phyloP scores from a whole-genome alignment of 2,797 vertebrate genomes.

The Pristis pectinata region DNA sequence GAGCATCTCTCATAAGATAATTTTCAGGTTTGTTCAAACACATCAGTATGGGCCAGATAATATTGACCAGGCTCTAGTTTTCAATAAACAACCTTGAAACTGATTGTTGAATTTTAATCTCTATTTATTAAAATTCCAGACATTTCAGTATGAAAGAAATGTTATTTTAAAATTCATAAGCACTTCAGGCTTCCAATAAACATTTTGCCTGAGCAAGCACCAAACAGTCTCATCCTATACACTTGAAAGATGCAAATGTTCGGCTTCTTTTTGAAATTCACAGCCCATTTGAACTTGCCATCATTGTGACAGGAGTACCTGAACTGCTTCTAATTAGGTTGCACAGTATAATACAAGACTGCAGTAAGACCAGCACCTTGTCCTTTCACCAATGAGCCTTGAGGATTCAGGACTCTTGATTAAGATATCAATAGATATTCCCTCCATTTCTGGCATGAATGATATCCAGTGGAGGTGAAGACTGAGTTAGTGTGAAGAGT shows the following conservation, averaged over 20 bases:
- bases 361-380: background rate
- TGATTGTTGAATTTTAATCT: background rate
- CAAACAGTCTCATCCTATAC: slow-evolving; percentile 16
- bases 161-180: slow-evolving; percentile 36
- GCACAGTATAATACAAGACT: background rate
- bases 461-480: slow-evolving; percentile 24
- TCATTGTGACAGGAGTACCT: slow-evolving; percentile 27
- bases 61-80: background rate
- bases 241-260: slow-evolving; percentile 12
- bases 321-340: slow-evolving; percentile 28
- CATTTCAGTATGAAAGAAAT: background rate
- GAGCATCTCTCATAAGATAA: background rate
- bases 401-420: slow-evolving; percentile 8
- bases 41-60: too few relatives aligned
- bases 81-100: slow-evolving; percentile 1
- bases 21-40: background rate
- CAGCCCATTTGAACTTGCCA: slow-evolving; percentile 35
- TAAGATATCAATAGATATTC: slow-evolving; percentile 31
- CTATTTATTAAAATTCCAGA: slow-evolving; percentile 28
- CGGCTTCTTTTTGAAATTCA: background rate
- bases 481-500: background rate
- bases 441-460: slow-evolving; percentile 24
- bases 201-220: background rate
- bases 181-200: background rate
- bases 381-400: background rate